These are phyloP conservation scores for Sphyrna mokarran DNA, from an alignment of 2,113 vertebrate species.

Conservation along the genomic window DNA sequence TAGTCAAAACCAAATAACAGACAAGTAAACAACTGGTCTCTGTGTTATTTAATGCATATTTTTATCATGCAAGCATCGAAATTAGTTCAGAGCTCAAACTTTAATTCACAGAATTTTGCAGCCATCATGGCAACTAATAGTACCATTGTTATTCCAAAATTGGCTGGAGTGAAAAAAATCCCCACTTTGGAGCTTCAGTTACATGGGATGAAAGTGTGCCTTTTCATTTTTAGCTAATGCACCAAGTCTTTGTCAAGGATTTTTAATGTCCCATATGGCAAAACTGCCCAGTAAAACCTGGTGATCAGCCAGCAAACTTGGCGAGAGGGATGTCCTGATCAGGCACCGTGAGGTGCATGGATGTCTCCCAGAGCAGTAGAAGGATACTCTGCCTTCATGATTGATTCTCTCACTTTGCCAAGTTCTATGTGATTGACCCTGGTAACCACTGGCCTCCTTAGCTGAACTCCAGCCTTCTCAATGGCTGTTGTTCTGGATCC, in stretches of 20 bases:
- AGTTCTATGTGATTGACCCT: too few relatives aligned
- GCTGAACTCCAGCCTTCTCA: too few relatives aligned
- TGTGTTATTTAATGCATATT: neutral
- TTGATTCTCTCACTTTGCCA: too few relatives aligned
- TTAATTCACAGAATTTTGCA: neutral
- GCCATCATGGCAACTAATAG: neutral
- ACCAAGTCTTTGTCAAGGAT: neutral
- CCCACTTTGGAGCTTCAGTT: neutral
- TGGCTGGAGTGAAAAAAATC: neutral
- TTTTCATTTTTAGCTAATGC: neutral
- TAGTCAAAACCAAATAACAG: slow-evolving; percentile 69
- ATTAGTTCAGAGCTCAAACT: neutral
- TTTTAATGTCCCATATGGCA: neutral
- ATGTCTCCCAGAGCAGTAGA: too few relatives aligned
- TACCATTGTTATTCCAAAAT: neutral
- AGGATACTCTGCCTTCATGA: too few relatives aligned
- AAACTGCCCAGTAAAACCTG: neutral
- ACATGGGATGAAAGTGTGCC: neutral
- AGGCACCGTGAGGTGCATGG: too few relatives aligned
- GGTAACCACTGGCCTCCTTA: too few relatives aligned
- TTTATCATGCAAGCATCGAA: neutral
- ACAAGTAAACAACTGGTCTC: slow-evolving; percentile 62
- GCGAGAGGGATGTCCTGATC: neutral
- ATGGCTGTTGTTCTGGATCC: too few relatives aligned
- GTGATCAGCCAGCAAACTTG: neutral